Conservation (phyloP, 1,140 invertebrate genomes). For the Harpegnathos saltator region DNA sequence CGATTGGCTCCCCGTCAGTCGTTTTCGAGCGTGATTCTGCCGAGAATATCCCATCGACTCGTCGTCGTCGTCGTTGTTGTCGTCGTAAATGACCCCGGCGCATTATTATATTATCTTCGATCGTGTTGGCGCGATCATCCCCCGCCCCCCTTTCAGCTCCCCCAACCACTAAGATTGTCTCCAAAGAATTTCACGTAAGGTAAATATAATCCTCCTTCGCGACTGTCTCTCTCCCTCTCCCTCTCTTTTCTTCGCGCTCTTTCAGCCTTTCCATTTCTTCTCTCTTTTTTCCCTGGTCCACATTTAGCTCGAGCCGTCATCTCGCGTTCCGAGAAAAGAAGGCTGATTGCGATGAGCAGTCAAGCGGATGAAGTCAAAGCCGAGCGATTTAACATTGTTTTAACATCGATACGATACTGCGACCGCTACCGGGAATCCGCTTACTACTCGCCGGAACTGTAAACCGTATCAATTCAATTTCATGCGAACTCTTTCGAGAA, state of each 20-base stretch:
- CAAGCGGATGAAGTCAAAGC: slow-evolving; percentile 58
- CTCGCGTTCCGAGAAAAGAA: slow-evolving; percentile 21
- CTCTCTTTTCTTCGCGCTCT: background rate
- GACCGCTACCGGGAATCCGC: slow-evolving; percentile 41
- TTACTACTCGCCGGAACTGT: slow-evolving; percentile 42
- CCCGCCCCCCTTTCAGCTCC: slow-evolving; percentile 20
- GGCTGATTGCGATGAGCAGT: slow-evolving; percentile 57
- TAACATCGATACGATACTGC: slow-evolving; percentile 54
- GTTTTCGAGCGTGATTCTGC: slow-evolving; percentile 30
- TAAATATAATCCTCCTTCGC: slow-evolving; percentile 52
- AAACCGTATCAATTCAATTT: slow-evolving; percentile 62
- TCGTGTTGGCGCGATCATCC: slow-evolving; percentile 34
- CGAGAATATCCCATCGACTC: slow-evolving; percentile 12
- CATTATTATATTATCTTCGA: slow-evolving; percentile 55
- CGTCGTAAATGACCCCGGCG: slow-evolving; percentile 39
- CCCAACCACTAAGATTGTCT: slow-evolving; percentile 20
- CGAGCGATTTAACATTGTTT: slow-evolving; percentile 69
- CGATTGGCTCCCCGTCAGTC: slow-evolving; percentile 26
- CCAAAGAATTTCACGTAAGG: slow-evolving; percentile 41
- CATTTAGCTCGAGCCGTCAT: slow-evolving; percentile 22
- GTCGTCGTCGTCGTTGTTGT: background rate
- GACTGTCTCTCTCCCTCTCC: background rate
- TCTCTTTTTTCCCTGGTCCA: background rate
- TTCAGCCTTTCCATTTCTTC: background rate
- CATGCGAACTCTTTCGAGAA: slow-evolving; percentile 59